phyloP scores from a whole-genome alignment of 2,113 vertebrate genomes.

The Cinclus mexicanus region DNA sequence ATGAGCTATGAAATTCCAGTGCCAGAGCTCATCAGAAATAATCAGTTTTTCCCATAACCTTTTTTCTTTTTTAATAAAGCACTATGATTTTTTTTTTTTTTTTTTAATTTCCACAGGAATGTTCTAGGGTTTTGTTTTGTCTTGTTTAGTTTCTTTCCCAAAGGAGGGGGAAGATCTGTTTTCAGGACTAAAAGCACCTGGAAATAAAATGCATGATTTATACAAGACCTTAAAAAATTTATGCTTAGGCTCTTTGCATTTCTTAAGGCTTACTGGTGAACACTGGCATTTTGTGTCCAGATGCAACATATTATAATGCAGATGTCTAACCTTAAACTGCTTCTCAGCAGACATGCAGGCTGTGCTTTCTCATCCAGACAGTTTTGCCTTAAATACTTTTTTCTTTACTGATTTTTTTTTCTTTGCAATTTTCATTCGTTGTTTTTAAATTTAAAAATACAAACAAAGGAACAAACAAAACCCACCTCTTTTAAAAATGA shows the following conservation, averaged over 20 bases:
- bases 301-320: neutral
- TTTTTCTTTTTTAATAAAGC: neutral
- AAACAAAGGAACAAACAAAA: neutral
- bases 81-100: neutral
- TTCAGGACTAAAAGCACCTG: constrained; percentile 47
- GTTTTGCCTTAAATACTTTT: neutral
- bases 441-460: neutral
- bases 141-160: constrained; percentile 41
- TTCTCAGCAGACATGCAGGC: neutral
- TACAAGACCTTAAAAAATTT: constrained; percentile 6
- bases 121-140: constrained; percentile 38
- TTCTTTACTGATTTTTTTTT: neutral
- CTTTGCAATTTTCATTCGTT: neutral
- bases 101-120: constrained; percentile 51
- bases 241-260: neutral
- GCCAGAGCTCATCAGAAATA: neutral
- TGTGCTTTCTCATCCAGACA: neutral
- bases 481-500: fast-evolving
- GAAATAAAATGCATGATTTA: constrained; percentile 45
- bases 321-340: constrained; percentile 11
- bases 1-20: neutral
- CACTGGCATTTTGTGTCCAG: constrained; percentile 29
- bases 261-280: constrained; percentile 12
- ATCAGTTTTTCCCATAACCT: neutral
- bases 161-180: constrained; percentile 14